Evolutionary conservation across 1,140 invertebrate genomes (phyloP), one percentile per base, ranked within the genome.

Genomic region (Brevipalpus yothersi): DNA sequence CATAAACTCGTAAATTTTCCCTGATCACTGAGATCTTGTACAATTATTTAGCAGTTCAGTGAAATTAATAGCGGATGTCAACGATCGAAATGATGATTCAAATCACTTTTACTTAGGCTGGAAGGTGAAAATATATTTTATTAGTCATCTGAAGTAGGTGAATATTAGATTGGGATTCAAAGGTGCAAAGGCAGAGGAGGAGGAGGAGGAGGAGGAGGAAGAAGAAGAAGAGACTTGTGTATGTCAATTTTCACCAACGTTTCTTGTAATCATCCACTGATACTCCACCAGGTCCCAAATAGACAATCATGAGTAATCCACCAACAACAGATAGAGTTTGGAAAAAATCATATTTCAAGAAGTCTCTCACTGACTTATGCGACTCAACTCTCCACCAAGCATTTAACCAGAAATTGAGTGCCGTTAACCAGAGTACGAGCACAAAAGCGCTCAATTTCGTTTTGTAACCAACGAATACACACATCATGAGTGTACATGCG

Each of bases 341-440:
- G 82, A 99, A 99, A 77, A 99, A 99, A 74, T 99, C 95, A 69
- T 99, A 99, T 79, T 99, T 99, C 51, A 99, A 80, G 76, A 99
- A 98, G 74, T 99, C 95, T 41, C 54, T 19, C 21, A 42, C 54
- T 41, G 54, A 56, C 23, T 51, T 51, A 8, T 51, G 49, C 21
- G 21, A 51, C 2, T 51, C 49, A 39, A 55, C 12, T 39, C 21
- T 55, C 53, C 53, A 55, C 23, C 40, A 55, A 5, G 23, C 23
- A 41, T 55, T 58, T 5, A 58, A 58, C 43, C 56, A 47, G 17
- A 58, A 58, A 51, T 53, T 58, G 23, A 58, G 40, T 41, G 81
- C 76, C 10, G 83, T 81, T 9, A 99, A 76, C 75, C 95, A 82
- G 7, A 87, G 68, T 39, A 97, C 92, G 45, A 99, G 78, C 68